Evolutionary conservation across 2,888 invertebrate species (phyloP).

Genomic region (Phymatocera aterrima): DNA sequence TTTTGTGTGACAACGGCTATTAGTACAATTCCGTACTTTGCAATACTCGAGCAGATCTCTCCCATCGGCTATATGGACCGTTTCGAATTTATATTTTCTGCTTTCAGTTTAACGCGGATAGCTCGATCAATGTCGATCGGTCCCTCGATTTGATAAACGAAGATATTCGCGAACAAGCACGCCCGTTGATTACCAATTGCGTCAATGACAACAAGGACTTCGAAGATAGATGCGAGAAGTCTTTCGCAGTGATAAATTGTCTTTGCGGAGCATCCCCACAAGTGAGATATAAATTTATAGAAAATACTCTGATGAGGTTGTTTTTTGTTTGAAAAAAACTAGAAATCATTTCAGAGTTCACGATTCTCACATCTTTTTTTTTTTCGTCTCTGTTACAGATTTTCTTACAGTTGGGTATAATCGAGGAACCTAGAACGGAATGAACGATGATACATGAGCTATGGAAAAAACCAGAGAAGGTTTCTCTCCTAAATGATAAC

Average conservation of each 20-base stretch:
- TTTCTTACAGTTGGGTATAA: background rate
- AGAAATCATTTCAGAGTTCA: background rate
- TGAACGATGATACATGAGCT: background rate
- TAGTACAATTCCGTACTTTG: too few relatives aligned
- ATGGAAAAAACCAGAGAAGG: background rate
- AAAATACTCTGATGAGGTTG: too few relatives aligned
- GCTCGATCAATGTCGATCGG: constrained; percentile 37
- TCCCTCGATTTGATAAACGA: constrained; percentile 35
- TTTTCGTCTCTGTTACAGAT: background rate
- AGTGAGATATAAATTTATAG: constrained; percentile 36
- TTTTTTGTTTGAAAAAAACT: too few relatives aligned
- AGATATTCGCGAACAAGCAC: constrained; percentile 45
- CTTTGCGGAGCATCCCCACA: constrained; percentile 39
- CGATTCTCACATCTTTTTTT: background rate
- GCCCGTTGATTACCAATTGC: constrained; percentile 45
- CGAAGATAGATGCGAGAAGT: constrained; percentile 42
- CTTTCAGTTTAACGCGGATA: constrained; percentile 46
- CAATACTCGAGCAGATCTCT: background rate
- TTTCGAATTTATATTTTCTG: constrained; percentile 15
- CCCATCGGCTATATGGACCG: background rate
- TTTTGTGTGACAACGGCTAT: too few relatives aligned
- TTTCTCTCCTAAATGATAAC: background rate
- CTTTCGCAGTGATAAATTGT: constrained; percentile 36
- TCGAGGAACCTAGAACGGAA: background rate
- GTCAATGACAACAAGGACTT: constrained; percentile 23